Base-by-base conservation (phyloP, 2,113 vertebrate genomes). In the Rhizomys pruinosus region DNA sequence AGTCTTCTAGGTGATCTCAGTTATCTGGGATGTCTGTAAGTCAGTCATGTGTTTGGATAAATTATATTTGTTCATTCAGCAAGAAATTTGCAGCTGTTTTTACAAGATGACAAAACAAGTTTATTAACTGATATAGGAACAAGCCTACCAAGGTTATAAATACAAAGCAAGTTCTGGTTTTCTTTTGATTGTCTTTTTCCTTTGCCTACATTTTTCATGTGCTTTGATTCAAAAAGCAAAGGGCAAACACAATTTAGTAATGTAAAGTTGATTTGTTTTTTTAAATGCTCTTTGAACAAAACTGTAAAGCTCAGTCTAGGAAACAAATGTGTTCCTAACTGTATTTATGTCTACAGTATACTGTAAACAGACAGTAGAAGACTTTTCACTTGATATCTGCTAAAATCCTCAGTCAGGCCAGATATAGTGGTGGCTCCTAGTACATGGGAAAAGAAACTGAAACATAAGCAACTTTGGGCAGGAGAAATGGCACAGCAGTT, bases 81-180 rank as follows among this genome's bases (percentile, higher is more conserved):
- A 79, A 10, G 87, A 34, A 76, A 76, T 61, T 92, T 84, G 25
- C 17, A 90, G 42, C 32, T 74, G 20, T 90, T 80, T n/a, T 69
- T 47, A 95, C 86, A 90, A 29, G 37, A 59, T 55, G 29, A 52
- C n/a, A 93, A 93, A 94, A 39, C 22, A 84, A n/a, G 68, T 44
- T 93, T 89, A 79, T 34, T 27, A 90, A 63, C 16, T 44, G 4
- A 69, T 63, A 59, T 32, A n/a, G 12, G 44, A 91, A 59, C 5
- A 59, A 73, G n/a, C 59, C 27, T 44, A 52, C 17, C 23, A 88
- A 20, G 23, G 29, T 42, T 1, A 55, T 66, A 42, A 4, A 68
- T 34, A n/a, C n/a, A n/a, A n/a, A n/a, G n/a, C n/a, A n/a, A n/a
- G n/a, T n/a, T n/a, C n/a, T n/a, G n/a, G n/a, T n/a, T n/a, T n/a